Percentiles rank a stretch among this genome's conserved stretches.
These are phyloP conservation scores for Gambusia yucatana DNA, from an alignment of 2,797 vertebrate species.

Conservation along the genomic window DNA sequence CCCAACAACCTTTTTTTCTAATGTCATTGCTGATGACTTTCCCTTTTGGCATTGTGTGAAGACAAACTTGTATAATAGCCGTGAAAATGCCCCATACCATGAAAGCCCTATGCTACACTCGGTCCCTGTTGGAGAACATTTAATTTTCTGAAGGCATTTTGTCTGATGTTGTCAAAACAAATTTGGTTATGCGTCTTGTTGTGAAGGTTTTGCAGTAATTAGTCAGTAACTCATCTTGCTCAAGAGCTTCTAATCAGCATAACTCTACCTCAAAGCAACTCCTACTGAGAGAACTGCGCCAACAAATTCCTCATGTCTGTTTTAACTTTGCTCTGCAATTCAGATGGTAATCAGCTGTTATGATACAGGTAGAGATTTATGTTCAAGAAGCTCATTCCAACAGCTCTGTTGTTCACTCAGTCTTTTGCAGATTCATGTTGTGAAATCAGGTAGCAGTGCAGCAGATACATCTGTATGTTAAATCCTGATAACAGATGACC, in stretches of 20 bases:
- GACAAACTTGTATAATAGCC: background rate
- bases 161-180: constrained; percentile 38
- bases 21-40: background rate
- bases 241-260: constrained; percentile 48
- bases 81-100: background rate
- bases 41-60: background rate
- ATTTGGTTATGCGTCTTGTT: constrained; percentile 20
- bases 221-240: constrained; percentile 36
- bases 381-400: constrained; percentile 15
- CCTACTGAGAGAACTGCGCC: constrained; percentile 34
- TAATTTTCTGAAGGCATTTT: background rate
- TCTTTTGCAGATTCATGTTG: background rate
- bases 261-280: constrained; percentile 36
- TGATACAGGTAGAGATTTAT: constrained; percentile 1
- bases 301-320: constrained; percentile 30
- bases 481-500: constrained; percentile 28
- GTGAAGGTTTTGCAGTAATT: constrained; percentile 52
- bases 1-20: background rate
- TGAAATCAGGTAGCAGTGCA: constrained; percentile 13
- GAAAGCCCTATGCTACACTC: background rate
- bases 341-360: constrained; percentile 22
- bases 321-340: constrained; percentile 40
- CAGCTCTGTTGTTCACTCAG: background rate
- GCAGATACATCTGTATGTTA: constrained; percentile 21
- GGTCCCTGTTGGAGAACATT: background rate